Percentiles rank a stretch among this genome's conserved stretches.
phyloP scores from a whole-genome alignment of 92 coral and sea anemone species.

The Micromussa lordhowensis region DNA sequence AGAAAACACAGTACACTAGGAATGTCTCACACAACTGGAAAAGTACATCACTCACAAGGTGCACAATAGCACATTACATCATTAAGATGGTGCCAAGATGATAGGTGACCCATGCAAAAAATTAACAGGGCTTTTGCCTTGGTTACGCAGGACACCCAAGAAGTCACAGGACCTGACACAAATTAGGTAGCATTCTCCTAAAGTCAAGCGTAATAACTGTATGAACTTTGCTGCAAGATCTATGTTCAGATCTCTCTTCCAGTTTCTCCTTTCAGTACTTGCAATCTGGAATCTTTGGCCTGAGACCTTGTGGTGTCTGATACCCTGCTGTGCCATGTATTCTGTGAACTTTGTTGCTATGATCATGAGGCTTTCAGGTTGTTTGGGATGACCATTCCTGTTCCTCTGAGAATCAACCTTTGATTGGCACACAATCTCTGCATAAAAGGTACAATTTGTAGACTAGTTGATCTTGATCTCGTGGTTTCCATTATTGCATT shows the following conservation, averaged over 20 bases:
- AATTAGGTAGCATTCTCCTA: too few relatives aligned
- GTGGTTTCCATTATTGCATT: slow-evolving; percentile 2
- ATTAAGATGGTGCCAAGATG: too few relatives aligned
- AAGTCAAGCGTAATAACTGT: too few relatives aligned
- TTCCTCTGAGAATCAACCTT: slow-evolving; percentile 52
- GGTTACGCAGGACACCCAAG: too few relatives aligned
- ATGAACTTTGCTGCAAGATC: slow-evolving; percentile 22
- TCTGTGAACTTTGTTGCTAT: slow-evolving; percentile 32
- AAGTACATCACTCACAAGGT: too few relatives aligned
- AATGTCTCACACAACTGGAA: too few relatives aligned
- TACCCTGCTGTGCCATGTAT: slow-evolving; percentile 43
- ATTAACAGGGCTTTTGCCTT: too few relatives aligned
- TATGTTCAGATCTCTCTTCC: slow-evolving; percentile 43
- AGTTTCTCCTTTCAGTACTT: slow-evolving; percentile 41
- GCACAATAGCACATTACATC: too few relatives aligned
- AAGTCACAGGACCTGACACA: too few relatives aligned
- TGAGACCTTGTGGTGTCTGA: slow-evolving; percentile 41
- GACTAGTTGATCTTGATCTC: background rate
- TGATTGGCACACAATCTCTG: slow-evolving; percentile 43
- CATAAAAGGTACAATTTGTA: slow-evolving; percentile 25
- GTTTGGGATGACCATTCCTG: slow-evolving; percentile 53
- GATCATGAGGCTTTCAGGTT: slow-evolving; percentile 47
- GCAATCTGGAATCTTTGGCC: slow-evolving; percentile 52
- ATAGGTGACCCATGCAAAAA: too few relatives aligned
- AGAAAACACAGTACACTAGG: too few relatives aligned